phyloP scores from a whole-genome alignment of 2,797 vertebrate genomes.

The Manis pentadactyla region DNA sequence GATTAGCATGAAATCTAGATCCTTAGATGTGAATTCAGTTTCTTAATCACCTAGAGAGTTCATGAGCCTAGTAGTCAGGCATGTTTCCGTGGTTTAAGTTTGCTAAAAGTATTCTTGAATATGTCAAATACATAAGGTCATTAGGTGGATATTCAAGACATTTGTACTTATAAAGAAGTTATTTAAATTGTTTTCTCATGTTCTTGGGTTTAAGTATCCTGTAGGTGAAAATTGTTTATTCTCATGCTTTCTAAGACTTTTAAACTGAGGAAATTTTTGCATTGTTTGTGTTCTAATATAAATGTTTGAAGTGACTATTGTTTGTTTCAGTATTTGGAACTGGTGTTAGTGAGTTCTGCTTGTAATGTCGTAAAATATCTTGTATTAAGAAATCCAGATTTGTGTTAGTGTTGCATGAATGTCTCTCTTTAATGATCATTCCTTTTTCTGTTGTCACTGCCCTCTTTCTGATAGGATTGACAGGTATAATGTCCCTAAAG shows the following conservation, averaged over 20 bases:
- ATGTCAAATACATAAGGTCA: slow-evolving; percentile 30
- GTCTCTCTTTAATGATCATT: slow-evolving; percentile 82
- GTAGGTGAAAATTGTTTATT: neutral
- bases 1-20: slow-evolving; percentile 42
- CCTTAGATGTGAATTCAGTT: slow-evolving; percentile 45
- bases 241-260: slow-evolving; percentile 65
- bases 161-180: slow-evolving; percentile 51
- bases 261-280: slow-evolving; percentile 52
- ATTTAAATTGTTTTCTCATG: slow-evolving; percentile 47
- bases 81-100: slow-evolving; percentile 58
- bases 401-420: slow-evolving; percentile 77
- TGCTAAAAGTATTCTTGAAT: slow-evolving; percentile 17
- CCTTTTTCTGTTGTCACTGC: slow-evolving; percentile 82
- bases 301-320: slow-evolving; percentile 73
- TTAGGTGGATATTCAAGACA: slow-evolving; percentile 27
- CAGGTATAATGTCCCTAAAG: slow-evolving; percentile 85
- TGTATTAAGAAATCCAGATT: slow-evolving; percentile 74
- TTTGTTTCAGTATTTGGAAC: slow-evolving; percentile 71
- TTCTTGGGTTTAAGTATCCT: neutral
- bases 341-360: slow-evolving; percentile 75
- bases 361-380: slow-evolving; percentile 72
- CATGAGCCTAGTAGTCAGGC: neutral
- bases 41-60: slow-evolving; percentile 50
- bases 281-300: slow-evolving; percentile 69
- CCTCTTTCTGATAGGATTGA: slow-evolving; percentile 85